phyloP scores from a whole-genome alignment of 53 echinoderm and acorn worm species.

The Astropecten irregularis region DNA sequence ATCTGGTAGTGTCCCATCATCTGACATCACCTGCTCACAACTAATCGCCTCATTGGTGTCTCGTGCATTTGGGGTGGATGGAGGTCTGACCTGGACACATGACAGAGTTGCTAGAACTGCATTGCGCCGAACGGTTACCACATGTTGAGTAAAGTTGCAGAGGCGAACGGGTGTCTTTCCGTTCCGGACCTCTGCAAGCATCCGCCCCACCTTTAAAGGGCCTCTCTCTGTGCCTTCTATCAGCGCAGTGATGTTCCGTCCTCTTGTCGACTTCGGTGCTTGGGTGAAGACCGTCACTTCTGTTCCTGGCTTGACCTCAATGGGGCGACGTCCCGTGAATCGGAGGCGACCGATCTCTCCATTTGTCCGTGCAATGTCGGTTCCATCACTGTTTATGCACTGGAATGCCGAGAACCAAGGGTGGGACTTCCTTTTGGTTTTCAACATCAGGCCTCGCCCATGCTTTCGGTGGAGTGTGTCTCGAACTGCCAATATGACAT shows the following conservation, averaged over 20 bases:
- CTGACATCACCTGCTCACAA: not conserved
- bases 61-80: too few relatives aligned
- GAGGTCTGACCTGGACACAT: too few relatives aligned
- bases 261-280: not conserved
- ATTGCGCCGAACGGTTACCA: not conserved
- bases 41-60: not conserved
- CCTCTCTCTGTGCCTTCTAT: not conserved
- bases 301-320: not conserved
- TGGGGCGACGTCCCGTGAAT: not conserved
- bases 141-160: not conserved
- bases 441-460: not conserved
- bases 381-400: conserved; percentile 11
- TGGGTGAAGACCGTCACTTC: not conserved
- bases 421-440: not conserved
- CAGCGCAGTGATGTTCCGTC: not conserved
- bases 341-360: not conserved
- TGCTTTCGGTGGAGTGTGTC: not conserved
- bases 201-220: not conserved
- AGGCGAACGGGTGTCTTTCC: not conserved
- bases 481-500: conserved; percentile 16
- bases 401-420: conserved; percentile 23
- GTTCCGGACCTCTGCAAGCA: not conserved
- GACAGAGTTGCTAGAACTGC: not conserved
- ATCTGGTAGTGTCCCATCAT: not conserved
- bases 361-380: not conserved